Percentiles rank a stretch among this genome's conserved stretches.
Evolutionary conservation across 2,113 vertebrate genomes (phyloP).

Genomic region (Salvelinus alpinus): DNA sequence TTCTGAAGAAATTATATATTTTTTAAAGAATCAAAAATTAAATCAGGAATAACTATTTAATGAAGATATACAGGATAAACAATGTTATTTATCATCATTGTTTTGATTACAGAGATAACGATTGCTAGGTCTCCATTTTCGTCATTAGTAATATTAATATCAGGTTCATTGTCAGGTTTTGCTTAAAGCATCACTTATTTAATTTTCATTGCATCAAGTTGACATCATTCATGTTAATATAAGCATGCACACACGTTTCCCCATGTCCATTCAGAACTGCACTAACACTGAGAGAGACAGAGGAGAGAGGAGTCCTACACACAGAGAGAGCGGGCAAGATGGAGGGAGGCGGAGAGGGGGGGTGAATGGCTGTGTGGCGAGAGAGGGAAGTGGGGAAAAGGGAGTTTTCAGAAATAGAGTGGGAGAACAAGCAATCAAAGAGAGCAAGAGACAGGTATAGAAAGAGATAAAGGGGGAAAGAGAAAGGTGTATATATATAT

Average conservation of each 20-base stretch:
- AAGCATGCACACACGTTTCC: conserved; percentile 80
- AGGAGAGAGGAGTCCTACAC: conserved; percentile 23
- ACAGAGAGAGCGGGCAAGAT: conserved; percentile 13
- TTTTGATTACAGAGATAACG: conserved; percentile 62
- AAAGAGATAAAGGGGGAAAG: too few species aligned
- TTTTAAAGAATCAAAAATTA: conserved; percentile 30
- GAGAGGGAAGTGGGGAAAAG: background rate
- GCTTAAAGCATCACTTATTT: conserved; percentile 72
- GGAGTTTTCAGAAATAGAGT: background rate
- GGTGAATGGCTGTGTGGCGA: too few species aligned
- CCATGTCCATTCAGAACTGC: conserved; percentile 70
- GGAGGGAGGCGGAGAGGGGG: too few species aligned
- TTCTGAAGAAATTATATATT: conserved; percentile 63
- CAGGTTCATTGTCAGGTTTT: conserved; percentile 68
- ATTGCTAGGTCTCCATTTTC: conserved; percentile 59
- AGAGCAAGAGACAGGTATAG: background rate
- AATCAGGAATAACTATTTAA: conserved; percentile 64
- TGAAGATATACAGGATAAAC: conserved; percentile 72
- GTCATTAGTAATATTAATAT: conserved; percentile 76
- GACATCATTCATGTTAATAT: conserved; percentile 82
- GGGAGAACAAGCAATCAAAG: background rate
- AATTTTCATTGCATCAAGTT: conserved; percentile 76
- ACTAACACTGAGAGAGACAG: conserved; percentile 65
- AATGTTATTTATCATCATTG: conserved; percentile 61
- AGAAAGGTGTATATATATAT: background rate